A percentile compares a stretch with the other conserved stretches of the same genome.
Evolutionary conservation across 2,888 invertebrate genomes (phyloP).

Genomic region (Aplocera efformata): DNA sequence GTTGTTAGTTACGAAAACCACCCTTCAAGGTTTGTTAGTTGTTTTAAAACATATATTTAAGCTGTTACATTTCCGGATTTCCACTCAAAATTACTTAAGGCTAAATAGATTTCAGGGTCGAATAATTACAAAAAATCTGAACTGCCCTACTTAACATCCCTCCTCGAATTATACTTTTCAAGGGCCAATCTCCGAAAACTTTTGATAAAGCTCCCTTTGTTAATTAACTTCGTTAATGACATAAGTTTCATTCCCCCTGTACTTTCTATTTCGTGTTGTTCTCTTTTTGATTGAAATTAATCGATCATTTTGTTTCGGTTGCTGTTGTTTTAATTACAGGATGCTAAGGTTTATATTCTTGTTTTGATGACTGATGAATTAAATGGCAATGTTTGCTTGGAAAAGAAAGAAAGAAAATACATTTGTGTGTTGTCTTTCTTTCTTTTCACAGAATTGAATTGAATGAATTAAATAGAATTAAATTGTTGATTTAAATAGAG

Average conservation of each 20-base stretch:
- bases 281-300: constrained; percentile 36
- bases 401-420: no score
- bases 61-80: no score
- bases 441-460: no score
- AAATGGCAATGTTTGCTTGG: no score
- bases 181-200: constrained; percentile 36
- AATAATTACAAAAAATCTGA: background rate
- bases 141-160: constrained; percentile 18
- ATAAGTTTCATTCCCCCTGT: constrained; percentile 38
- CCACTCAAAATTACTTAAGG: no score
- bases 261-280: constrained; percentile 35
- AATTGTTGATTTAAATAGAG: no score
- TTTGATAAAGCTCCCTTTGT: constrained; percentile 47
- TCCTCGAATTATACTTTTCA: constrained; percentile 32
- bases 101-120: background rate
- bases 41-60: no score
- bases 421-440: no score
- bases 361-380: no score
- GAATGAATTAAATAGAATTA: no score
- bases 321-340: constrained; percentile 9
- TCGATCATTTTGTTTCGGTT: constrained; percentile 28
- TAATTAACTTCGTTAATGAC: constrained; percentile 42
- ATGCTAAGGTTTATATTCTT: background rate
- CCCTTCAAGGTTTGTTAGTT: no score
- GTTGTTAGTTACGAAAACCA: no score